Conservation (phyloP, 1,140 invertebrate genomes). For the Lithobius niger region DNA sequence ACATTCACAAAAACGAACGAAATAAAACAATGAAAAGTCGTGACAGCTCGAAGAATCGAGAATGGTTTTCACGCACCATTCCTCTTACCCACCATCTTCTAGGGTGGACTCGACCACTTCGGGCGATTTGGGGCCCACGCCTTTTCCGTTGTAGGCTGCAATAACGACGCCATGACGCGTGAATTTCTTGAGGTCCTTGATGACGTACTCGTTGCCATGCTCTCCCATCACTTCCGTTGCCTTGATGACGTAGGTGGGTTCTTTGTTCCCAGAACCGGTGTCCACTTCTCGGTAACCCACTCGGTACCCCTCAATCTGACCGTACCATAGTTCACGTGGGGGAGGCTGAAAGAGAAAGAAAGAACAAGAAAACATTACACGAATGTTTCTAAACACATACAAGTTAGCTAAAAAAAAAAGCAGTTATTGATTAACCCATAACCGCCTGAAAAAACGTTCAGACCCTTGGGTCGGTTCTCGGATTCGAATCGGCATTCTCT, state of each 20-base stretch:
- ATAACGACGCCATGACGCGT: slow-evolving; percentile 76
- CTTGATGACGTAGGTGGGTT: not conserved
- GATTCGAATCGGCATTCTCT: too few relatives aligned
- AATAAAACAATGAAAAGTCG: too few relatives aligned
- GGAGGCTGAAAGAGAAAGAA: slow-evolving; percentile 42
- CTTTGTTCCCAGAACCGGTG: not conserved
- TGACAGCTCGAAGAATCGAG: too few relatives aligned
- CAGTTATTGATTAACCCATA: too few relatives aligned
- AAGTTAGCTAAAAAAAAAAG: too few relatives aligned
- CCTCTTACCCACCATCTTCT: slow-evolving; percentile 54
- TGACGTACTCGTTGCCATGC: slow-evolving; percentile 16
- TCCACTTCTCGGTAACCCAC: slow-evolving; percentile 56
- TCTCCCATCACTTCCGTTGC: not conserved
- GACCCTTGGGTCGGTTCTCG: too few relatives aligned
- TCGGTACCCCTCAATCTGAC: slow-evolving; percentile 81
- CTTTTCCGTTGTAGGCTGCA: slow-evolving; percentile 82
- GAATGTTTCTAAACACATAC: too few relatives aligned
- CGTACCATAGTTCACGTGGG: slow-evolving; percentile 71
- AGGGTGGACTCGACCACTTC: slow-evolving; percentile 67
- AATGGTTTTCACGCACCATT: slow-evolving; percentile 12
- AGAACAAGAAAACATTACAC: not conserved
- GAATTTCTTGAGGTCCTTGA: slow-evolving; percentile 62
- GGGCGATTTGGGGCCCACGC: slow-evolving; percentile 69
- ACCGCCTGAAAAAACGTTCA: too few relatives aligned
- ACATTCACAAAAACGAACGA: too few relatives aligned